Conservation (phyloP, 2,888 invertebrate species). For the Eupithecia inturbata region DNA sequence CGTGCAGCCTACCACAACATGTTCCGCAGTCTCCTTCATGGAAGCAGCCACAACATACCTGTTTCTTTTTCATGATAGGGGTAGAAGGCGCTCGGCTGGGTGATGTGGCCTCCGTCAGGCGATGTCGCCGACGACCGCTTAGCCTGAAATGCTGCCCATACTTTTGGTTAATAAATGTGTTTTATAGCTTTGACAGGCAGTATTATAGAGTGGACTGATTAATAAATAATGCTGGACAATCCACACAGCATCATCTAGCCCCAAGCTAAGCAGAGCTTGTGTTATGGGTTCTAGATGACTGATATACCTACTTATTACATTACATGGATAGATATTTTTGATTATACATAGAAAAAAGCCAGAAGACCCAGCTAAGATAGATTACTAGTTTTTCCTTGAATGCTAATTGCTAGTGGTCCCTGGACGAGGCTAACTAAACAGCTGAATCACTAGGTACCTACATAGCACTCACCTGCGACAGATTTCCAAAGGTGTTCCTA, state of each 20-base stretch:
- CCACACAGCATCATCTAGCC: too few species aligned
- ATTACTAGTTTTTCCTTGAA: too few species aligned
- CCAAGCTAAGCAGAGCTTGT: too few species aligned
- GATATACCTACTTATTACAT: too few species aligned
- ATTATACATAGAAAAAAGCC: too few species aligned
- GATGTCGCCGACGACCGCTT: conserved; percentile 73
- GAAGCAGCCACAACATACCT: conserved; percentile 53
- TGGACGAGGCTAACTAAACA: not conserved
- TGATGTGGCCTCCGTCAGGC: conserved; percentile 73
- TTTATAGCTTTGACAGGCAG: not conserved
- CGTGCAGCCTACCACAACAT: not conserved
- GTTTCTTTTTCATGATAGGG: conserved; percentile 77
- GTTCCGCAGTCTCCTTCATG: not conserved
- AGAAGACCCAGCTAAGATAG: too few species aligned
- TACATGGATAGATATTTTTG: too few species aligned
- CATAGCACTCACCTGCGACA: conserved; percentile 86
- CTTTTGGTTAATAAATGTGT: not conserved
- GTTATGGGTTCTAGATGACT: too few species aligned
- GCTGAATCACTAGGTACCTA: too few species aligned
- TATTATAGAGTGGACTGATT: not conserved
- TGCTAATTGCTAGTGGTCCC: too few species aligned
- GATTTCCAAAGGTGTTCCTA: conserved; percentile 86
- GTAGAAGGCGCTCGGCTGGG: conserved; percentile 75
- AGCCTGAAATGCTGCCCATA: conserved; percentile 72
- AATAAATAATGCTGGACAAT: too few species aligned